Base-by-base conservation (phyloP, 2,888 invertebrate species). In the Morpho deidamia region DNA sequence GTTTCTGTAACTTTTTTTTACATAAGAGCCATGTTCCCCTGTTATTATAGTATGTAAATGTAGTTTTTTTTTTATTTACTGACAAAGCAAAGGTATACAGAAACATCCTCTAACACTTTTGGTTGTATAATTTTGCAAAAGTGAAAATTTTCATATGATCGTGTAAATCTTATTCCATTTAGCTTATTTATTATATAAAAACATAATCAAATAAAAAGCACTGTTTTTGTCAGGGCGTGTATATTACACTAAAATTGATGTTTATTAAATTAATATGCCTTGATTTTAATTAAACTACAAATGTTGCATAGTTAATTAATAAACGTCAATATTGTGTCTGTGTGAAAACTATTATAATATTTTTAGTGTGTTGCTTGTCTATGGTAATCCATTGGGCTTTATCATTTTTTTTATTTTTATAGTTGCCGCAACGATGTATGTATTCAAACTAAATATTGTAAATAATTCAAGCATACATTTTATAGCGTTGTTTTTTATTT, bases 291-390 rank as follows among this genome's bases (percentile, higher is more conserved):
- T 23, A 11, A 40, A 40, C n/a, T 4, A 7, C 11, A 23, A 11
- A 44, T 10, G 7, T 45, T 4, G 9, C 9, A 12, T 33, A 33
- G 7, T 12, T 11, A 34, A 35, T 40, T 37, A 44, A 47, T 53
- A 41, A 56, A 48, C 54, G 55, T 58, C 53, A 45, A 40, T 60
- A 52, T 58, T 42, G 50, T 53, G 57, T 48, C 52, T 55, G 59
- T 62, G 63, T 64, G 58, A 58, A 56, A 59, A 56, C 46, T 55
- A 58, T 70, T 71, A 71, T 75, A 76, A 75, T 71, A 67, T 67
- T 71, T 72, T 68, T 70, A 66, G 83, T 79, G 82, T 84, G 81
- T 63, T 65, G 84, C 83, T 83, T 83, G 42, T 64, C 64, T 65
- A 70, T 73, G 71, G 60, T 74, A 75, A 67, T 61, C 59, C 37